A percentile compares a stretch with the other conserved stretches of the same genome.
Evolutionary conservation across 2,113 vertebrate species (phyloP).

Genomic region (Morone saxatilis): DNA sequence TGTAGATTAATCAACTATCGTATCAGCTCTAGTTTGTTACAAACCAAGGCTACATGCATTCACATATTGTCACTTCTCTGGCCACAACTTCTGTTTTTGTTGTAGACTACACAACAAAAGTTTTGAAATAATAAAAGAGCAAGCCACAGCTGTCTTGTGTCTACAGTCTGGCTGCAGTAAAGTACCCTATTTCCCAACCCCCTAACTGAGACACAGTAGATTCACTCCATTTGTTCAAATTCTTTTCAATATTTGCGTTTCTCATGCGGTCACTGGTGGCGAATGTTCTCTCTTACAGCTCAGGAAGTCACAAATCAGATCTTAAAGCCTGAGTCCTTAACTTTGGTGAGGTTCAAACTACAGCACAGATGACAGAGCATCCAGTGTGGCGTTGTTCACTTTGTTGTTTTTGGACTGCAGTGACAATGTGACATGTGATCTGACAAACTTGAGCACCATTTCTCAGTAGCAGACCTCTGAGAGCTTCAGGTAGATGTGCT

Average conservation of each 20-base stretch:
- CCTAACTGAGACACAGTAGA: slow-evolving; percentile 5
- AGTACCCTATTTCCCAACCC: slow-evolving; percentile 6
- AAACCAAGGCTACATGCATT: not conserved
- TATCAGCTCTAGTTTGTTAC: not conserved
- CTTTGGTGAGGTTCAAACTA: not conserved
- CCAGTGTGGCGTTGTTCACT: not conserved
- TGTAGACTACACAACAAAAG: not conserved
- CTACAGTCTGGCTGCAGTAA: not conserved
- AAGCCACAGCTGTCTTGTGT: slow-evolving; percentile 37
- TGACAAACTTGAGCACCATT: not conserved
- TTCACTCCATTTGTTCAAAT: slow-evolving; percentile 44
- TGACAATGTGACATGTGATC: not conserved
- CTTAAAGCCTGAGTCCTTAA: slow-evolving; percentile 15
- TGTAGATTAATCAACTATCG: no score
- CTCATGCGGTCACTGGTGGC: slow-evolving; percentile 28
- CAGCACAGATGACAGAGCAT: slow-evolving; percentile 8
- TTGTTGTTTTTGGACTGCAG: not conserved
- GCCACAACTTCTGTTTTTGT: not conserved
- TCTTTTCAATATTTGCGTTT: slow-evolving; percentile 49
- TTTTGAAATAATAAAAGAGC: not conserved
- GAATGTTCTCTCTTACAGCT: slow-evolving; percentile 15
- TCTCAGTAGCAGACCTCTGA: not conserved
- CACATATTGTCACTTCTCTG: not conserved
- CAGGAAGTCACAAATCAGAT: slow-evolving; percentile 70
- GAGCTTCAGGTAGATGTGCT: not conserved